Base-by-base conservation (phyloP, 2,888 invertebrate species). In the Spilosoma lubricipeda region DNA sequence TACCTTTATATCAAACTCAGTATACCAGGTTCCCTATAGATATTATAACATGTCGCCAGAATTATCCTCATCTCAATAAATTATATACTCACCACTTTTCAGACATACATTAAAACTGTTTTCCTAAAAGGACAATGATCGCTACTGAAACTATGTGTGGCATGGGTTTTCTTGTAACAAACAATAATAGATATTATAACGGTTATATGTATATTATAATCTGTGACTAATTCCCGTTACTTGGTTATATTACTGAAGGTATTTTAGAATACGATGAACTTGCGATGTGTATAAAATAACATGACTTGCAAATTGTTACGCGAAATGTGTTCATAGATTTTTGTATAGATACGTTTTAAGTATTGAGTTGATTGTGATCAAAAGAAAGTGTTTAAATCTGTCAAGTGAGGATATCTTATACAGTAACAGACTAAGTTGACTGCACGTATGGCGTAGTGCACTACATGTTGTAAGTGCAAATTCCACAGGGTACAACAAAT, bases 191-290 rank as follows among this genome's bases (percentile, higher is more conserved):
- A 15, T 1, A 48, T 20, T 5, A 70, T 80, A 82, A 82, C 82
- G 68, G 82, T 73, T 1, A 20, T n/a, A 2, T 7, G 5, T 36
- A 36, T 36, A 36, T 36, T 56, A 15, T 67, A 67, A 77, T 30
- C 56, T 52, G 36, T 74, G 76, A 78, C 71, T 76, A 67, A 76
- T 70, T 66, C 42, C 77, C 69, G 73, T 72, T 82, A 77, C 23
- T 20, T 72, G 64, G n/a, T n/a, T 76, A 45, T 45, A 77, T 33
- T 48, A 70, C 70, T 59, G 48, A 48, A n/a, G 52, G 56, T 72
- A 71, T 72, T 73, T 66, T 63, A 72, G 63, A 20, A 77, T 67
- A 70, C 80, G 70, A 72, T 77, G 82, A 84, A 74, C 82, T 75
- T 63, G 18, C 18, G 63, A 76, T 79, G 74, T 42, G 74, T 80